Evolutionary conservation across 2,113 vertebrate genomes (phyloP), one percentile per base, ranked within the genome.

Genomic region (Conger conger): DNA sequence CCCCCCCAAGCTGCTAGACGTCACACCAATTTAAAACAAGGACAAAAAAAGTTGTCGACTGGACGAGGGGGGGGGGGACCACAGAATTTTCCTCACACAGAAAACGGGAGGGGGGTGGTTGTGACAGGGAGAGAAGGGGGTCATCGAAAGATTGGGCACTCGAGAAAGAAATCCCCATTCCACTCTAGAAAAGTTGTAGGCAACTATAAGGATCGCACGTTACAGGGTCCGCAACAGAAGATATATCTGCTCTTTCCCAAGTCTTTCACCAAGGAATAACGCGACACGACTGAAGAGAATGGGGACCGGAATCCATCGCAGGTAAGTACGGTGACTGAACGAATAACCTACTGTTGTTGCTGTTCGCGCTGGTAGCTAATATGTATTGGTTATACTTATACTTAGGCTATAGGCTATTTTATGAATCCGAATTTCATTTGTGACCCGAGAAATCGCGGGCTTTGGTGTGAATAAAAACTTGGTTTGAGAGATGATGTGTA

Each of bases 21-120:
- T 93, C 91, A 92, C 91, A 90, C 85, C 73, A 80, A 85, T 90
- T 91, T 90, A 92, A 89, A 91, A 91, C 89, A 92, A 92, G 91
- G 91, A 93, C 87, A 85, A 88, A 89, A 78, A 90, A 92, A 90
- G 84, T 90, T 88, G 88, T 89, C 23, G 91, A 91, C 88, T 86
- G 91, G 91, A 88, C 83, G 7, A 81, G 81, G 78, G 88, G 86
- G 80, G 86, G 86, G 79, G 16, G 40, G 88, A 85, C 82, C 11
- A 45, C 88, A 89, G 88, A 88, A 89, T 89, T 89, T 91, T 85
- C 91, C 88, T 90, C 90, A 86, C 86, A 73, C 88, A 54, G 57
- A 30, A 63, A 86, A 73, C 38, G 18, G 18, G 8, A 33, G 13
- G 37, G 50, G 76, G 33, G 79, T 53, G 82, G 30, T 37, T 42